Evolutionary conservation across 2,888 invertebrate genomes (phyloP).

Genomic region (Rosalia funebris): DNA sequence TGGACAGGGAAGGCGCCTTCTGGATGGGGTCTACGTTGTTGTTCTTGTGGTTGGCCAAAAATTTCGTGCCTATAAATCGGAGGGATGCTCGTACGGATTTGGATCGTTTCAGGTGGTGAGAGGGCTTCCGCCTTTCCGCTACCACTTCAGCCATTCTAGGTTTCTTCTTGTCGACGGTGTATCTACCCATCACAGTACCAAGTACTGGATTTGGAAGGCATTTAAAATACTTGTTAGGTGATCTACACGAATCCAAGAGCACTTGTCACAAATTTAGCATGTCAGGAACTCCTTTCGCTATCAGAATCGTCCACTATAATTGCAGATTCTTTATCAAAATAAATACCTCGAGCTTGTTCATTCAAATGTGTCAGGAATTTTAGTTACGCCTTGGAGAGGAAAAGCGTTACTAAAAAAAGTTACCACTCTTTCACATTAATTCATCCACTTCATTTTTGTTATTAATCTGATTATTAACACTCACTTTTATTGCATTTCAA

Average conservation of each 20-base stretch:
- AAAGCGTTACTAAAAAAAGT: too few relatives aligned
- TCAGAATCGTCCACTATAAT: too few relatives aligned
- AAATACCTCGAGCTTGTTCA: too few relatives aligned
- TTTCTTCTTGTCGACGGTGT: constrained; percentile 39
- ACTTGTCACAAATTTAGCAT: too few relatives aligned
- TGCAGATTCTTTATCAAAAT: too few relatives aligned
- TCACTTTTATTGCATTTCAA: neutral
- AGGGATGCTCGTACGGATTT: constrained; percentile 78
- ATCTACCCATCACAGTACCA: constrained; percentile 60
- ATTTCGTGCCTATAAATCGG: constrained; percentile 73
- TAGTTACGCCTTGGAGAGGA: too few relatives aligned
- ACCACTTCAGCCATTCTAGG: constrained; percentile 59
- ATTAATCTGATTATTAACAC: neutral
- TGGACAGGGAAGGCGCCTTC: constrained; percentile 55
- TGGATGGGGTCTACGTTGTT: constrained; percentile 44
- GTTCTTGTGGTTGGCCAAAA: constrained; percentile 56
- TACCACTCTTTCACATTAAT: too few relatives aligned
- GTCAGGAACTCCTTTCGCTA: too few relatives aligned
- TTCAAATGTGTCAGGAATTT: too few relatives aligned
- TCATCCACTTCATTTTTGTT: neutral
- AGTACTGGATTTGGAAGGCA: neutral
- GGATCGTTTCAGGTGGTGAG: constrained; percentile 68
- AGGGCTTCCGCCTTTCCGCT: constrained; percentile 54
- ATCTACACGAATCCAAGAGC: too few relatives aligned
- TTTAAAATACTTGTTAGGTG: too few relatives aligned